Percentiles rank a stretch among this genome's conserved stretches.
phyloP scores from a whole-genome alignment of 1,140 invertebrate genomes.

The Condylostylus longicornis region DNA sequence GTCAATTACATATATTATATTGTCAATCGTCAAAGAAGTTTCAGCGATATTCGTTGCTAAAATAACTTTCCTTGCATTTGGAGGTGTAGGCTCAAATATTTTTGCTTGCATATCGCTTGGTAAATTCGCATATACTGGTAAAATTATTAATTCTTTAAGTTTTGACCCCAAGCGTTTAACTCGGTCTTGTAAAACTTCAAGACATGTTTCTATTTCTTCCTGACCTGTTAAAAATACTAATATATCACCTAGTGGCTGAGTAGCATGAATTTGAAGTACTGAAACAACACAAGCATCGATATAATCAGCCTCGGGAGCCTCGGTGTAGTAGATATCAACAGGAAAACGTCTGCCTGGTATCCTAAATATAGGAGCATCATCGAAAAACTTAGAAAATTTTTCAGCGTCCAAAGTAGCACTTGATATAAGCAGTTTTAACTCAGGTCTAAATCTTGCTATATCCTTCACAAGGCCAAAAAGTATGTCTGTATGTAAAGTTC shows the following conservation, averaged over 20 bases:
- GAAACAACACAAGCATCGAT: constrained; percentile 94
- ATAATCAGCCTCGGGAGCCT: constrained; percentile 97
- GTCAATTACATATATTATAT: constrained; percentile 98
- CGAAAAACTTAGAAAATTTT: constrained; percentile 97
- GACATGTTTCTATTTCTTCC: constrained; percentile 93
- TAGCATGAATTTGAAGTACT: constrained; percentile 93
- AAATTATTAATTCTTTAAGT: constrained; percentile 81
- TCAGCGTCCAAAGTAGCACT: constrained; percentile 95
- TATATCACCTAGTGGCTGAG: constrained; percentile 88
- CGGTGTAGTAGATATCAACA: constrained; percentile 98
- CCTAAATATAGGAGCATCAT: constrained; percentile 93
- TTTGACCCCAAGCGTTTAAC: constrained; percentile 80
- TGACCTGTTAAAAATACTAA: constrained; percentile 93
- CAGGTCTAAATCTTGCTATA: constrained; percentile 83
- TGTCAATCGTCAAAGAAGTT: constrained; percentile 97
- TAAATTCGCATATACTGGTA: constrained; percentile 96
- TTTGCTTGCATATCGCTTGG: constrained; percentile 98
- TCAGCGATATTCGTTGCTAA: constrained; percentile 98
- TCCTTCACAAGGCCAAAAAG: constrained; percentile 97
- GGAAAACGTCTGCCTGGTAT: constrained; percentile 80
- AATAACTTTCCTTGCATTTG: constrained; percentile 88
- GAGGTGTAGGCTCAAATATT: constrained; percentile 92
- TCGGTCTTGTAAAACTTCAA: constrained; percentile 83
- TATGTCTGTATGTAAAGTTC: constrained; percentile 96
- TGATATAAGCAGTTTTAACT: constrained; percentile 92